Evolutionary conservation across 1,140 invertebrate genomes (phyloP).

Genomic region (Subanguina moxae): DNA sequence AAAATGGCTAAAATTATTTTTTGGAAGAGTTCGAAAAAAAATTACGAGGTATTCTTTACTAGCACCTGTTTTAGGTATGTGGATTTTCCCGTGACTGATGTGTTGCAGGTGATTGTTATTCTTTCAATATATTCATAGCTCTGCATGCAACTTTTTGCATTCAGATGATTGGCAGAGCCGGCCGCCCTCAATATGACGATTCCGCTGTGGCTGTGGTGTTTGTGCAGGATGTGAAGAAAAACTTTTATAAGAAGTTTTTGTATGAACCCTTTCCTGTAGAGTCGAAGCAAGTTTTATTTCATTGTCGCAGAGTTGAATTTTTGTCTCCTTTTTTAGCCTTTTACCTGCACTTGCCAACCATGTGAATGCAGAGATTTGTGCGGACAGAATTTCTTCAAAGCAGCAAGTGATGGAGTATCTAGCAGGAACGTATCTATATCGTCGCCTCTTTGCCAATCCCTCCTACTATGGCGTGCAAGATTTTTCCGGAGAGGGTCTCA

Average conservation of each 20-base stretch:
- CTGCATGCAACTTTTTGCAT: slow-evolving; percentile 60
- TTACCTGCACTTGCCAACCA: slow-evolving; percentile 87
- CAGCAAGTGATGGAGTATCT: slow-evolving; percentile 93
- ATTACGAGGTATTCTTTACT: too few species aligned
- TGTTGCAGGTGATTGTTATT: slow-evolving; percentile 15
- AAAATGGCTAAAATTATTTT: too few species aligned
- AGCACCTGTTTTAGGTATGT: slow-evolving; percentile 69
- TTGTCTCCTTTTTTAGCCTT: slow-evolving; percentile 65
- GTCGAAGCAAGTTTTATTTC: slow-evolving; percentile 65
- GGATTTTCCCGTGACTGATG: slow-evolving; percentile 97
- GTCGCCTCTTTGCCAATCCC: slow-evolving; percentile 86
- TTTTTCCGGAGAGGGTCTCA: slow-evolving; percentile 72
- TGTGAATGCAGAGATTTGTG: slow-evolving; percentile 90
- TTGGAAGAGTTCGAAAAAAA: too few species aligned
- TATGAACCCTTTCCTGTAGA: slow-evolving; percentile 99
- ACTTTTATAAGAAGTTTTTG: slow-evolving; percentile 97
- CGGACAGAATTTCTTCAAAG: slow-evolving; percentile 85
- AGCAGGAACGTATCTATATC: slow-evolving; percentile 97
- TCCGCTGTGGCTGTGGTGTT: slow-evolving; percentile 90
- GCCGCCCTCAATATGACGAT: slow-evolving; percentile 89
- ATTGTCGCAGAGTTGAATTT: slow-evolving; percentile 12
- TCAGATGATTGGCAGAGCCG: slow-evolving; percentile 99
- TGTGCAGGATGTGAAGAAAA: slow-evolving; percentile 96
- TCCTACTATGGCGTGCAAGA: slow-evolving; percentile 77
- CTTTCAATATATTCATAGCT: background rate